These are phyloP conservation scores for Xenus cinereus DNA, from an alignment of 2,113 vertebrate species.

Conservation along the genomic window DNA sequence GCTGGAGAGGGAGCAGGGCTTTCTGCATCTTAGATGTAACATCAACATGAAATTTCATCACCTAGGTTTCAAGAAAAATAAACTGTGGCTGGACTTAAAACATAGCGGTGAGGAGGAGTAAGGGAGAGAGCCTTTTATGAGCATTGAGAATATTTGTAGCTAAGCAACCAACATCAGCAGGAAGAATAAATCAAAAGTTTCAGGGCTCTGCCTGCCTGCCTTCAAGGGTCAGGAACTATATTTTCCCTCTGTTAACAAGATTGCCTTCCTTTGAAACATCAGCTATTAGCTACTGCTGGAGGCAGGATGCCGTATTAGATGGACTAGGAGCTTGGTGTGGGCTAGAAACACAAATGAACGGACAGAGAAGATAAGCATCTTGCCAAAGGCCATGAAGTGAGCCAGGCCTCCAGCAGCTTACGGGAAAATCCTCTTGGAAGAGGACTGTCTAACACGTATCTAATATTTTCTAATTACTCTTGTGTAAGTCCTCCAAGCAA, in stretches of 20 bases:
- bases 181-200: slow-evolving; percentile 61
- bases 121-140: slow-evolving; percentile 14
- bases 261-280: slow-evolving; percentile 29
- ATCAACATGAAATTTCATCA: slow-evolving; percentile 25
- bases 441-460: neutral
- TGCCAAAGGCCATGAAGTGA: neutral
- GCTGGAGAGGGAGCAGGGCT: neutral
- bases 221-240: slow-evolving; percentile 45
- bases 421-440: neutral
- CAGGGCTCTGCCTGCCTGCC: slow-evolving; percentile 44
- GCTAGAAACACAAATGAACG: neutral
- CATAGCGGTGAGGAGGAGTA: neutral
- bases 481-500: neutral
- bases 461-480: neutral
- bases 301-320: neutral
- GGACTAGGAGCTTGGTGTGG: neutral
- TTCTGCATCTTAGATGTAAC: neutral
- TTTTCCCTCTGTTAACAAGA: slow-evolving; percentile 55
- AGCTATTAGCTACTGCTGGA: slow-evolving; percentile 19
- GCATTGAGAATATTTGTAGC: slow-evolving; percentile 48
- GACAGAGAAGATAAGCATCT: neutral
- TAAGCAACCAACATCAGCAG: slow-evolving; percentile 56
- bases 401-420: neutral
- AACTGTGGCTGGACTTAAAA: slow-evolving; percentile 48
- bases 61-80: slow-evolving; percentile 57